Base-by-base conservation (phyloP, 2,888 invertebrate genomes). In the Siphonodentalium dalli region DNA sequence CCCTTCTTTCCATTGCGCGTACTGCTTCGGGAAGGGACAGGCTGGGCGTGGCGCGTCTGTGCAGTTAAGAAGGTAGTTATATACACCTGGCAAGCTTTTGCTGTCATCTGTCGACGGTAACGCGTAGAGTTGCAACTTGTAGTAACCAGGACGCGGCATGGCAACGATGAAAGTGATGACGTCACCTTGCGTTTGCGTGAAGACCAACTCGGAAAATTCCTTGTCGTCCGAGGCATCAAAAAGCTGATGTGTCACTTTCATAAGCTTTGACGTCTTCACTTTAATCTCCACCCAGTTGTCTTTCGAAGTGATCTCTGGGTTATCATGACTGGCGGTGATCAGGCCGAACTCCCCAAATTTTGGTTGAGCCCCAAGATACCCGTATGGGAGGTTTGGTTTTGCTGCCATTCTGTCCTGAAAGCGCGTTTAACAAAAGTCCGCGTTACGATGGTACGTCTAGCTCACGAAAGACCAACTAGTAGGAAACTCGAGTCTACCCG, bases 1-100 rank as follows among this genome's bases (percentile, higher is more conserved):
- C 5, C 79, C 80, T 26, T 80, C 79, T 57, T 79, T 80, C 81
- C 81, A 81, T 54, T 79, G 79, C 29, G 78, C 78, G 47, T 77
- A 81, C 65, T 81, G 81, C 62, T 79, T 77, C 20, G 81, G 80
- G 70, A 71, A 81, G 23, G 77, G 72, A 28, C 65, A 57, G 29
- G 68, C 66, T 18, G 66, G 54, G 40, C 69, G 66, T 20, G 63
- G 58, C 6, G 68, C 63, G n/a, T 57, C 27, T 21, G 54, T 54
- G 54, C 75, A 75, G 59, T 74, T 66, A 58, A 81, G 66, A 45
- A 81, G 63, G 58, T 80, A 81, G 65, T 81, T 81, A 66, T 61
- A 79, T 15, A 80, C 79, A 23, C 78, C 79, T 0, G 78, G 79
- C 35, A 81, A 68, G 18, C 72, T 72, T 62, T 79, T 79, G 49